Conservation (phyloP, 2,888 invertebrate genomes). For the Hydropsyche betteni region DNA sequence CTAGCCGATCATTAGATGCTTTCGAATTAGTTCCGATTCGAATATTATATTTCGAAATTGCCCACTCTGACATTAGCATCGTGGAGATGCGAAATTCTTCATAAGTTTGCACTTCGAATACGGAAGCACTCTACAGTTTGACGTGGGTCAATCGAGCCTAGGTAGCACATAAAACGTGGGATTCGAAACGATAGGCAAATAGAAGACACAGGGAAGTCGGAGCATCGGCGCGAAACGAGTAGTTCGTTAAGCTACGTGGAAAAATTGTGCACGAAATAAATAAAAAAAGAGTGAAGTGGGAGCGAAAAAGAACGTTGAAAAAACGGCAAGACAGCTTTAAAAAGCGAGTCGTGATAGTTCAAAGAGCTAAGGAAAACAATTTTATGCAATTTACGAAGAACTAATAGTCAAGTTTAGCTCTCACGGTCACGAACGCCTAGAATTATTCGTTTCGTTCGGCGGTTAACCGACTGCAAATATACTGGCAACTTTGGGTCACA, state of each 20-base stretch:
- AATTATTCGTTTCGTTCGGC: slow-evolving; percentile 4
- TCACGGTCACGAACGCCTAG: slow-evolving; percentile 25
- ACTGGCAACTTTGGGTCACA: background rate
- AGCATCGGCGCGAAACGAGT: background rate
- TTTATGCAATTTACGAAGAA: slow-evolving; percentile 30
- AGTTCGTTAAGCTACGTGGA: slow-evolving; percentile 2
- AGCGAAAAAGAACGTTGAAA: background rate
- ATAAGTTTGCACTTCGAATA: no score
- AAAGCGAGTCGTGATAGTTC: slow-evolving; percentile 29
- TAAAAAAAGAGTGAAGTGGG: background rate
- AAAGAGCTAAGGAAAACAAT: slow-evolving; percentile 20
- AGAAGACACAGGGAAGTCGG: no score
- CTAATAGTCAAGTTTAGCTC: slow-evolving; percentile 29
- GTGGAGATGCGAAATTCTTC: no score
- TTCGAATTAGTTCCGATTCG: no score
- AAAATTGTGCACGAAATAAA: slow-evolving; percentile 12
- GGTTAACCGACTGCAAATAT: slow-evolving; percentile 5
- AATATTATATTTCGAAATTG: no score
- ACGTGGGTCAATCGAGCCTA: no score
- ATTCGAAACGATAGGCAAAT: no score
- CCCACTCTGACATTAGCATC: no score
- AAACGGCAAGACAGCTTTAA: background rate
- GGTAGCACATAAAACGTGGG: no score
- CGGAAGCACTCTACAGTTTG: no score
- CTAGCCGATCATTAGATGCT: no score